Evolutionary conservation across 2,797 vertebrate species (phyloP), one percentile per base, ranked within the genome.

Genomic region (Oreochromis mossambicus): DNA sequence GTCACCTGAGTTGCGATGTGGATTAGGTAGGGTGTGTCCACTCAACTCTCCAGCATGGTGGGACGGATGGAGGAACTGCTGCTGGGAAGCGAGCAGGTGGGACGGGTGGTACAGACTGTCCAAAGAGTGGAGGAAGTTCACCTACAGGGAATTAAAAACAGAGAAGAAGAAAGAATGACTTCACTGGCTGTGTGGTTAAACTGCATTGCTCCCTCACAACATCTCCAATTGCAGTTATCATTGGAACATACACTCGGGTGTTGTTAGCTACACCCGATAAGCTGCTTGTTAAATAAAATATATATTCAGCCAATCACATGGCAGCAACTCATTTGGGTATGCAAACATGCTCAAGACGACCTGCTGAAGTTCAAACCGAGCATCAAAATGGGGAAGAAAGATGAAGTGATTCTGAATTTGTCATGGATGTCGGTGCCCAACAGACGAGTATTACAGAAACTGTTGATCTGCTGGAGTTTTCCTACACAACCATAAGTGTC

Each of bases 21-120:
- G 96, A 90, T 97, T 98, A 79, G 98, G 97, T 87, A 99, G 93
- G n/a, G 95, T 97, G 94, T 99, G 98, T 83, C 98, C 98, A 11
- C 98, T 97, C 91, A 99, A 95, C 95, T 99, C 98, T 58, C 97
- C 96, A 0, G 97, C 96, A 77, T 98, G 97, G 84, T 98, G 98
- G 46, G 97, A 98, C 1, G 92, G 97, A 88, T 99, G 98, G 86
- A 99, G 94, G 77, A 99, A 99, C 95, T 99, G 98, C 96, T 99
- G 98, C 95, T 99, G 98, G 55, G 97, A 98, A 77, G 97, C 97
- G 88, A 98, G 96, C 38, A 99, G 96, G 48, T 99, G 98, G 85
- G 97, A 99, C 10, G 98, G 98, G 84, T 99, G 98, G 88, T 96
- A 97, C 93, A 89, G 94, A 91, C 91, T 92, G 94, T 96, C 98